A percentile compares a stretch with the other conserved stretches of the same genome.
Conservation (phyloP, 2,797 vertebrate genomes). For the Limosa lapponica region DNA sequence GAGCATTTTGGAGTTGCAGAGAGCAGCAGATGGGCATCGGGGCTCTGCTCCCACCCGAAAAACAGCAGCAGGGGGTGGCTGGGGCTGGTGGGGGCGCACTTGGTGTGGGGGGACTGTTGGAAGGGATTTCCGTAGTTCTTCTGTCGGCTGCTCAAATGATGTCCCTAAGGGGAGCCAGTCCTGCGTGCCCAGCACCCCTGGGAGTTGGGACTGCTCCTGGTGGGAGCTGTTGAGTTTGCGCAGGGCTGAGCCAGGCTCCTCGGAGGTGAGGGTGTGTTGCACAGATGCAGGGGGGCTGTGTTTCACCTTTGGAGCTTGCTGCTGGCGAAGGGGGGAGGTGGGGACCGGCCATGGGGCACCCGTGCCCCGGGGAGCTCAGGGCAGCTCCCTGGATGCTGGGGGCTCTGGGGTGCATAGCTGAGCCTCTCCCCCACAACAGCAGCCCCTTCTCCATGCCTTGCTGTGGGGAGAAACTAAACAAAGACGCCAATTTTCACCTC, state of each 20-base stretch:
- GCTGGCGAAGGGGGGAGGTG: rapidly evolving
- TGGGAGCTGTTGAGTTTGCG: rapidly evolving
- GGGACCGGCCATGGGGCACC: neutral
- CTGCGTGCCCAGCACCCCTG: rapidly evolving
- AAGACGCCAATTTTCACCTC: neutral
- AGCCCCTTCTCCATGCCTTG: neutral
- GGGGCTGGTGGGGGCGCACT: neutral
- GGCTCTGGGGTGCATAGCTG: neutral
- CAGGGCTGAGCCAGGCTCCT: neutral
- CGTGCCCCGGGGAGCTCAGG: rapidly evolving
- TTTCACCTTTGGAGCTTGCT: neutral
- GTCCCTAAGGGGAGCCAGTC: neutral
- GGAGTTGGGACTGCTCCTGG: neutral
- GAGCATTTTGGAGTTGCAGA: neutral
- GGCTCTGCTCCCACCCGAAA: neutral
- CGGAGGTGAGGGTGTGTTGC: rapidly evolving
- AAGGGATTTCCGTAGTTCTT: neutral
- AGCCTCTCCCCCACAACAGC: rapidly evolving
- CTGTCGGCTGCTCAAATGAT: neutral
- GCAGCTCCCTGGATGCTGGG: neutral
- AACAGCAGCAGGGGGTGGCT: neutral
- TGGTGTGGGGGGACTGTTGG: neutral
- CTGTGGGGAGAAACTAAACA: neutral
- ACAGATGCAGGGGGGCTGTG: neutral
- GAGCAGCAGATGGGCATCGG: no score